These are phyloP conservation scores for Arizona elegans DNA, from an alignment of 2,113 vertebrate species.

Conservation along the genomic window DNA sequence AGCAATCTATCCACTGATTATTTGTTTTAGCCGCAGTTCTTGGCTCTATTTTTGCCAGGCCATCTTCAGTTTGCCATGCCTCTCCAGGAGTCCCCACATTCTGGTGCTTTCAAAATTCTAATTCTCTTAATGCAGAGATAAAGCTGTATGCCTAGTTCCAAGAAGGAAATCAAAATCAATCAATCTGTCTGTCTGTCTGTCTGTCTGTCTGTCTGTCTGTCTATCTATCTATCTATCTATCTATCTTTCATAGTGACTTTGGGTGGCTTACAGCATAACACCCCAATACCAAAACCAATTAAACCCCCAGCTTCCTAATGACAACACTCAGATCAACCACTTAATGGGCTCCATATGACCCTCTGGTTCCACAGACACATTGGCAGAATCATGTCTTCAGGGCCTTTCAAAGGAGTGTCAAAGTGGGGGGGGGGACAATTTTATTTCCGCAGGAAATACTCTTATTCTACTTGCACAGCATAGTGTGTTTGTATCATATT, in stretches of 20 bases:
- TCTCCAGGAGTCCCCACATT: neutral
- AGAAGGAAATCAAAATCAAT: neutral
- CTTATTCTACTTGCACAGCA: neutral
- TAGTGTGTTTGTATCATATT: neutral
- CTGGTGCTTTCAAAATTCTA: neutral
- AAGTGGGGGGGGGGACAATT: neutral
- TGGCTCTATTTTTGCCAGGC: neutral
- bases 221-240: no score
- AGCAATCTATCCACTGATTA: neutral
- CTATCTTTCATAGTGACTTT: neutral
- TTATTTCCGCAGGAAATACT: neutral
- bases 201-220: no score
- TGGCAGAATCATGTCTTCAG: no score
- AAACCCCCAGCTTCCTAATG: no score
- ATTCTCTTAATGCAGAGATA: neutral
- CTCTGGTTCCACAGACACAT: no score
- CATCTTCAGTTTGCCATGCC: neutral
- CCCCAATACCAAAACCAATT: neutral
- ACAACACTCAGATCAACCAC: no score
- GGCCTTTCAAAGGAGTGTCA: no score
- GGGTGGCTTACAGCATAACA: neutral
- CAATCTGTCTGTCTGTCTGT: no score
- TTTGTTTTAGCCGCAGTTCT: neutral
- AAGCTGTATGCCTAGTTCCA: neutral
- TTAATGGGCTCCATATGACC: no score